Evolutionary conservation across 1,140 invertebrate species (phyloP).

Genomic region (Meloidogyne exigua): DNA sequence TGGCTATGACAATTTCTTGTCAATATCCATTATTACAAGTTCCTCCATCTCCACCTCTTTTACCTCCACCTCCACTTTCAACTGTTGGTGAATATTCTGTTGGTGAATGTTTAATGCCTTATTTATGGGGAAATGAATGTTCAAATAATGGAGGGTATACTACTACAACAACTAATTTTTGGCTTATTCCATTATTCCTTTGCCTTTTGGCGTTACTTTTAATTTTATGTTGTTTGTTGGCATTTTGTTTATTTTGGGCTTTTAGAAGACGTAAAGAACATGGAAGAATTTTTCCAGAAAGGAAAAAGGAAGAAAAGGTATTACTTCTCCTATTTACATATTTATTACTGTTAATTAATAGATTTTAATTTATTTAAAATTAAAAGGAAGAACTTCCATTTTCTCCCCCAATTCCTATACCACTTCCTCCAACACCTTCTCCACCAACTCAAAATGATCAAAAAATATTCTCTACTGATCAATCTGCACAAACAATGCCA

Average conservation of each 20-base stretch:
- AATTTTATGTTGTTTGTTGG: slow-evolving; percentile 1
- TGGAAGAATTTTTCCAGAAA: neutral
- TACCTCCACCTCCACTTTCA: neutral
- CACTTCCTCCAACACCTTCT: neutral
- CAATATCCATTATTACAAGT: neutral
- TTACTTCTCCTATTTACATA: too few relatives aligned
- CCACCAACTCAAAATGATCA: neutral
- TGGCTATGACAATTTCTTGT: neutral
- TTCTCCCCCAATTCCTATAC: neutral
- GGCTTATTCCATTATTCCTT: neutral
- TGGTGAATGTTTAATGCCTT: neutral
- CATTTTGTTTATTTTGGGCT: neutral
- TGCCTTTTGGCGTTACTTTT: neutral
- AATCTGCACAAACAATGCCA: neutral
- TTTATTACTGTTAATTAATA: too few relatives aligned
- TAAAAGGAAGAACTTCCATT: neutral
- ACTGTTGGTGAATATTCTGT: neutral
- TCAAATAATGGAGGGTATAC: neutral
- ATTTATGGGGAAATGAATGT: neutral
- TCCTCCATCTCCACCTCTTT: neutral
- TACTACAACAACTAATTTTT: neutral
- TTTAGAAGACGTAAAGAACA: neutral
- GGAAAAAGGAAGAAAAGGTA: neutral
- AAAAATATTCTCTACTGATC: neutral
- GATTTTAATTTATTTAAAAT: too few relatives aligned